These are phyloP conservation scores for Adelges cooleyi DNA, from an alignment of 1,140 invertebrate genomes.

Conservation along the genomic window DNA sequence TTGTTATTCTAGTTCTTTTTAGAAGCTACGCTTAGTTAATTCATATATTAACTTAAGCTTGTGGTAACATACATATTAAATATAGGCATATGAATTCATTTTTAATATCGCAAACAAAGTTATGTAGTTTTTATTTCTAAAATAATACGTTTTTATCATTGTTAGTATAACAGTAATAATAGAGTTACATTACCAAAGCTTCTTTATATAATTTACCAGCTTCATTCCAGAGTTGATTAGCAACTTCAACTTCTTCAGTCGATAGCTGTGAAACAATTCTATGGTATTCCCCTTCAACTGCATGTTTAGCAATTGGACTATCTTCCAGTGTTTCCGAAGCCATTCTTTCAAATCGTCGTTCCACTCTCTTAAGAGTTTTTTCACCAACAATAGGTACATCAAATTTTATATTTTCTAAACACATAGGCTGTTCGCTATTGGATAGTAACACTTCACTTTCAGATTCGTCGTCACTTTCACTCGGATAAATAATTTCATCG, in stretches of 20 bases:
- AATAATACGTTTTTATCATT: neutral
- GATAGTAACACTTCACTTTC: neutral
- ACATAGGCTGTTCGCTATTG: neutral
- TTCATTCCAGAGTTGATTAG: conserved; percentile 41
- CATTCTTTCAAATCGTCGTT: conserved; percentile 47
- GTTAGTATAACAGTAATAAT: conserved; percentile 12
- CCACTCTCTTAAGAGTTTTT: conserved; percentile 37
- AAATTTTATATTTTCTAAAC: conserved; percentile 4
- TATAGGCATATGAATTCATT: too few relatives aligned
- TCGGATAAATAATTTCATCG: conserved; percentile 26
- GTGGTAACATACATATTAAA: too few relatives aligned
- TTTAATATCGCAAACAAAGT: too few relatives aligned
- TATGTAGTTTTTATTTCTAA: too few relatives aligned
- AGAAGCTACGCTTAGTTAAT: too few relatives aligned
- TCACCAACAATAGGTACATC: neutral
- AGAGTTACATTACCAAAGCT: neutral
- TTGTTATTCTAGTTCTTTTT: too few relatives aligned
- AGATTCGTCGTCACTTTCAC: conserved; percentile 10
- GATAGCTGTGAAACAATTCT: conserved; percentile 41
- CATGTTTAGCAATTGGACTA: conserved; percentile 26
- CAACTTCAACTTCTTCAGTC: conserved; percentile 41
- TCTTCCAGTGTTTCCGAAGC: conserved; percentile 39
- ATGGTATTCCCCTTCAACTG: conserved; percentile 41
- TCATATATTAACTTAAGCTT: too few relatives aligned
- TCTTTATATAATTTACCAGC: conserved; percentile 35